phyloP scores from a whole-genome alignment of 2,113 vertebrate species.

The Noctilio leporinus region DNA sequence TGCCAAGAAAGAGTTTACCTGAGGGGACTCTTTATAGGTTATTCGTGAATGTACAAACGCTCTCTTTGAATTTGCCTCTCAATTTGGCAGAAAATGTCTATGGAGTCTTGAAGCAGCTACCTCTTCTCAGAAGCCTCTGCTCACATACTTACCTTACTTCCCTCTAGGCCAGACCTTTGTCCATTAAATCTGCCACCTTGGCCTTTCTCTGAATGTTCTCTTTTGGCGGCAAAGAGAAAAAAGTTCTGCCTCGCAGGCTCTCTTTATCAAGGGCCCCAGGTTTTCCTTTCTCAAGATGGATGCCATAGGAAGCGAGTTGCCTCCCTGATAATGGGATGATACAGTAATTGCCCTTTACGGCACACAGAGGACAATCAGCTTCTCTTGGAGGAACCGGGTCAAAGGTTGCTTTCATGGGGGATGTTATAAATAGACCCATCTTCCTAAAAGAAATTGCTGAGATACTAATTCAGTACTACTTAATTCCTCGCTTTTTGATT shows the following conservation, averaged over 20 bases:
- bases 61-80: slow-evolving; percentile 7
- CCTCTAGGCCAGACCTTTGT: not conserved
- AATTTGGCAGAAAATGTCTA: not conserved
- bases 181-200: not conserved
- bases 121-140: not conserved
- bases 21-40: not conserved
- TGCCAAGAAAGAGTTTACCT: not conserved
- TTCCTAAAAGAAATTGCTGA: slow-evolving; percentile 25
- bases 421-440: not conserved
- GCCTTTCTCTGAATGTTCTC: not conserved
- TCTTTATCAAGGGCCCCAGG: not conserved
- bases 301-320: not conserved
- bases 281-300: not conserved
- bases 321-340: not conserved
- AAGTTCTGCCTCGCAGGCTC: not conserved
- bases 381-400: not conserved
- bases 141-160: not conserved
- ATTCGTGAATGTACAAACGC: not conserved
- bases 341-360: not conserved
- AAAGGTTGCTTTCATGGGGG: not conserved
- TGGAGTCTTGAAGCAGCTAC: not conserved
- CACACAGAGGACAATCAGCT: not conserved
- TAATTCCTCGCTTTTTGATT: not conserved
- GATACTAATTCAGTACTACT: not conserved
- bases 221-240: not conserved